phyloP scores from a whole-genome alignment of 1,140 invertebrate species.

The Meloidogyne floridensis region DNA sequence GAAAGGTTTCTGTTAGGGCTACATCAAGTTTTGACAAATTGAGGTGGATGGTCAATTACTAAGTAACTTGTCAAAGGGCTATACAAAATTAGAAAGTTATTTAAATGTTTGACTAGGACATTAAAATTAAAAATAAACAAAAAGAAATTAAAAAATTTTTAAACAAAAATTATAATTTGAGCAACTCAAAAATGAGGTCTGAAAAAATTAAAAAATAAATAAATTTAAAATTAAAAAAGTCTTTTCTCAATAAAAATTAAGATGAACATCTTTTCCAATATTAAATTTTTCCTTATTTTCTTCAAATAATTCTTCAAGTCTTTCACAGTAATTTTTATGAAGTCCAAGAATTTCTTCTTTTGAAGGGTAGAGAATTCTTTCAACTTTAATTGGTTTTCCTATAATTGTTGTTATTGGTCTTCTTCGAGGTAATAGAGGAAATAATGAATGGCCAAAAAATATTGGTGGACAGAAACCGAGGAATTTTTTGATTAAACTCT shows the following conservation, averaged over 20 bases:
- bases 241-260: neutral
- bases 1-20: too few species aligned
- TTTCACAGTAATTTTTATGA: conserved; percentile 53
- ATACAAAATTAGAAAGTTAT: too few species aligned
- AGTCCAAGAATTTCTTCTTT: conserved; percentile 56
- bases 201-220: neutral
- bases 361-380: conserved; percentile 52
- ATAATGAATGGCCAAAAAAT: conserved; percentile 82
- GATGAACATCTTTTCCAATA: conserved; percentile 3
- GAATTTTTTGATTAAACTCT: conserved; percentile 71
- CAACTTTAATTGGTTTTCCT: conserved; percentile 55
- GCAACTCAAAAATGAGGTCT: neutral
- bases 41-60: too few species aligned
- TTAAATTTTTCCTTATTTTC: conserved; percentile 48
- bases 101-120: too few species aligned
- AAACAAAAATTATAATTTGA: too few species aligned
- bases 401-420: conserved; percentile 77
- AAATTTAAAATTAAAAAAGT: neutral
- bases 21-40: too few species aligned
- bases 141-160: too few species aligned
- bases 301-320: conserved; percentile 58
- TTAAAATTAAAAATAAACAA: too few species aligned
- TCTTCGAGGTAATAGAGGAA: conserved; percentile 80
- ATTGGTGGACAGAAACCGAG: conserved; percentile 83
- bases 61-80: too few species aligned